Percentiles rank a stretch among this genome's conserved stretches.
These are phyloP conservation scores for Hippopotamyrus pictus DNA, from an alignment of 2,797 vertebrate species.

Conservation along the genomic window DNA sequence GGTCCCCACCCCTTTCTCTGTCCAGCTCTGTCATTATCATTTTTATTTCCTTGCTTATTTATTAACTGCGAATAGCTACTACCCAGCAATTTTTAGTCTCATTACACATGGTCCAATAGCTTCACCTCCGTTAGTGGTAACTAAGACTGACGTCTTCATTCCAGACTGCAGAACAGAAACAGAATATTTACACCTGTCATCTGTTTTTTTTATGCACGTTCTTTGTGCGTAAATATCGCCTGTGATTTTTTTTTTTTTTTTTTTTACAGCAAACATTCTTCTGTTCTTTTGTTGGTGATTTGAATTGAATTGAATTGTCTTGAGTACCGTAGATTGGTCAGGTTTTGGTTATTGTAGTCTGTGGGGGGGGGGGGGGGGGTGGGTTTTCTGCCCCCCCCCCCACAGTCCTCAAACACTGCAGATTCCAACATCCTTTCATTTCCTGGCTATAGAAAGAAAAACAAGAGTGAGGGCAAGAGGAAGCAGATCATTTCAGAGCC, in stretches of 20 bases:
- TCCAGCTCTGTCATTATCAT: neutral
- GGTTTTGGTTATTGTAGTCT: neutral
- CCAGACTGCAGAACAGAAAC: neutral
- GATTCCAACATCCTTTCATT: slow-evolving; percentile 18
- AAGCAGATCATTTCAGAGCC: slow-evolving; percentile 12
- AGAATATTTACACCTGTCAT: neutral
- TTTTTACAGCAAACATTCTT: neutral
- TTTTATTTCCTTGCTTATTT: neutral
- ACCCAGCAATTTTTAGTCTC: neutral
- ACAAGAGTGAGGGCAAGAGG: slow-evolving; percentile 6
- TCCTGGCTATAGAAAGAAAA: slow-evolving; percentile 17
- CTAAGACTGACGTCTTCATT: neutral
- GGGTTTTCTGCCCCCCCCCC: neutral
- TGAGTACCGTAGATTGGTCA: neutral
- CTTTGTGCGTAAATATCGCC: neutral
- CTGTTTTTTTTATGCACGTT: neutral
- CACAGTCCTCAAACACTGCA: neutral
- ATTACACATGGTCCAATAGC: neutral
- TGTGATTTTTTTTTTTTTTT: neutral
- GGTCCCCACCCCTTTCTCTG: neutral
- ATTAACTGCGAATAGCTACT: neutral
- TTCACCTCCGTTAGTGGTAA: neutral
- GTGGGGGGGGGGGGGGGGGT: neutral
- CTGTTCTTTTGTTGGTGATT: neutral
- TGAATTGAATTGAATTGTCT: neutral